Conservation (phyloP, 2,888 invertebrate genomes). For the Eudasyphora cyanicolor region DNA sequence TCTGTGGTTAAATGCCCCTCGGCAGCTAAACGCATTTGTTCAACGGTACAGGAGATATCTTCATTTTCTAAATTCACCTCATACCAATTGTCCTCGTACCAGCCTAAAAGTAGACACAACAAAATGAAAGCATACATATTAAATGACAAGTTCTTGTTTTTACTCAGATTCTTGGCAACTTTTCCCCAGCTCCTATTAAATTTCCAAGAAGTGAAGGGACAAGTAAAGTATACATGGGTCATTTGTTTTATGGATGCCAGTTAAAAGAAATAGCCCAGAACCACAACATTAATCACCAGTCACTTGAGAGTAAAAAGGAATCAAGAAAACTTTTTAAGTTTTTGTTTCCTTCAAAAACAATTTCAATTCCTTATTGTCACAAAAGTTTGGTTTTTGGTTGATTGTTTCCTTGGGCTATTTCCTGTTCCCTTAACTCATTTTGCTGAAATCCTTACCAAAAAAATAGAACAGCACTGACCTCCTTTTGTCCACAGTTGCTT, state of each 20-base stretch:
- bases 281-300: constrained; percentile 12
- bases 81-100: constrained; percentile 99
- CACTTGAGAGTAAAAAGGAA: neutral
- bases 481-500: neutral
- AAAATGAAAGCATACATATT: neutral
- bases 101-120: constrained; percentile 82
- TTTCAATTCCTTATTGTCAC: constrained; percentile 6
- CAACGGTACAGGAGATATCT: constrained; percentile 93
- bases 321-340: neutral
- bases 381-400: neutral
- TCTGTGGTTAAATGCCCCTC: constrained; percentile 99
- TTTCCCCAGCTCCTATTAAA: neutral
- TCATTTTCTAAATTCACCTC: constrained; percentile 92
- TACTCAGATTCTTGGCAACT: neutral
- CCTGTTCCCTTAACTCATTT: neutral
- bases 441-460: neutral
- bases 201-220: neutral
- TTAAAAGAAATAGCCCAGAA: neutral
- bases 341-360: neutral
- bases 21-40: constrained; percentile 96
- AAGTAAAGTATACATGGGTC: neutral
- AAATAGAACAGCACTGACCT: constrained; percentile 34
- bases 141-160: no score
- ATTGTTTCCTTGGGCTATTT: neutral
- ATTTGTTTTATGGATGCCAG: neutral